These are phyloP conservation scores for Frankliniella intonsa DNA, from an alignment of 2,888 invertebrate genomes.

Conservation along the genomic window DNA sequence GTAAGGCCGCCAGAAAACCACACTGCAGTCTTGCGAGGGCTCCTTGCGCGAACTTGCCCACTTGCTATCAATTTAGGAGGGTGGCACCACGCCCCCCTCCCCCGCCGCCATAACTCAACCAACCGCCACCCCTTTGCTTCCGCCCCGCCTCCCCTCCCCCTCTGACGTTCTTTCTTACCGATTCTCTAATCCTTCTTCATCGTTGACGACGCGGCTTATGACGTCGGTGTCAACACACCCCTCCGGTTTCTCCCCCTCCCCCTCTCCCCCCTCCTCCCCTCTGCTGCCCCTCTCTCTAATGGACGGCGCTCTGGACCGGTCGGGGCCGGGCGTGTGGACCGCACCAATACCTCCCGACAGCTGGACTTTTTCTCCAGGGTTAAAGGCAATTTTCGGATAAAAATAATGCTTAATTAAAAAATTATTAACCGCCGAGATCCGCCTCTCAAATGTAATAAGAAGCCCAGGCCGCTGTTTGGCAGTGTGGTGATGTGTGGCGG, in stretches of 20 bases:
- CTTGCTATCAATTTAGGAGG: slow-evolving; percentile 23
- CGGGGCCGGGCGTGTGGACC: too few relatives aligned
- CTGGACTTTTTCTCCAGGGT: too few relatives aligned
- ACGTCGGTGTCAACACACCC: background rate
- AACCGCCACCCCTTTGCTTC: too few relatives aligned
- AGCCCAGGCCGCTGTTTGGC: too few relatives aligned
- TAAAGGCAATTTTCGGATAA: too few relatives aligned
- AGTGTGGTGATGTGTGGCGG: too few relatives aligned
- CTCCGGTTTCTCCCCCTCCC: background rate
- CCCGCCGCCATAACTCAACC: background rate
- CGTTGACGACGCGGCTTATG: background rate
- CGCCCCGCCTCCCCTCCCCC: background rate
- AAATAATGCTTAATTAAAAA: too few relatives aligned
- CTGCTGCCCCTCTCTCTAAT: background rate
- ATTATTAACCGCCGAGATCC: too few relatives aligned
- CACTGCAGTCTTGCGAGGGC: background rate
- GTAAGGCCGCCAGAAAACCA: too few relatives aligned
- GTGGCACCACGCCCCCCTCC: background rate
- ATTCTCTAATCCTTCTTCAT: slow-evolving; percentile 16
- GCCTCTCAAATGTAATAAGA: too few relatives aligned
- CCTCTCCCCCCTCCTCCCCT: background rate
- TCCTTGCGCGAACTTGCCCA: slow-evolving; percentile 16
- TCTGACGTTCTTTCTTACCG: background rate
- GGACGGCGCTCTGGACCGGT: too few relatives aligned
- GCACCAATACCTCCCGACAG: too few relatives aligned